Base-by-base conservation (phyloP, 2,797 vertebrate species). In the Hephaestus fuliginosus region DNA sequence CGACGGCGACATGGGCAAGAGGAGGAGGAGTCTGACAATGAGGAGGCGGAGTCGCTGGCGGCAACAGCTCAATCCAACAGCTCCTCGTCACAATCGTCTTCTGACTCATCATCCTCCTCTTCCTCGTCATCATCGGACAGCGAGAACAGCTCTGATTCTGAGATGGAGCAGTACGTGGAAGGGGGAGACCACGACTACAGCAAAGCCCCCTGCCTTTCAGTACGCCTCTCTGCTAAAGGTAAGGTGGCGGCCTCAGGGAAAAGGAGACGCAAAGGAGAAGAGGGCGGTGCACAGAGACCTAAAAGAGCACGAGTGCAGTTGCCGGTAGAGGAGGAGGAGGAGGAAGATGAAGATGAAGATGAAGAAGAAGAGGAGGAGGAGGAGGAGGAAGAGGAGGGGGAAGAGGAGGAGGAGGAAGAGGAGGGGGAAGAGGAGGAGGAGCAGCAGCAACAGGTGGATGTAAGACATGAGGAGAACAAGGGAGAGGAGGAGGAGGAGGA, bases 131-230 rank as follows among this genome's bases (percentile, higher is more conserved):
- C 95, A 0, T 97, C 97, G 0, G 97, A 96, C 73, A 98, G 96
- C 0, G 96, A 96, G 33, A 95, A 95, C 73, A 94, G 94, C 73
- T 96, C 95, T 0, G 95, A 97, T 28, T 96, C 95, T 1, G 98
- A 99, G 68, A 92, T 94, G 92, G 97, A 96, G 91, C 96, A 97
- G 91, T 99, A 97, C 33, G 93, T 97, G 20, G 98, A 99, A 0
- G 98, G 97, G 2, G 97, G 97, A 2, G 98, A 99, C 83, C 98
- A 99, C 6, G 98, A 99, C 95, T 99, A 99, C 94, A 99, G 97
- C 94, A 99, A 98, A 94, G 97, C 96, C 0, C 95, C 97, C 70
- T 95, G 96, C 81, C 95, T 94, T 41, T 96, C 96, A 1, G 30
- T 56, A 5, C 70, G 36, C 22, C 78, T 85, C 56, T 83, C 78